Evolutionary conservation across 1,140 invertebrate genomes (phyloP).

Genomic region (Elysia chlorotica): DNA sequence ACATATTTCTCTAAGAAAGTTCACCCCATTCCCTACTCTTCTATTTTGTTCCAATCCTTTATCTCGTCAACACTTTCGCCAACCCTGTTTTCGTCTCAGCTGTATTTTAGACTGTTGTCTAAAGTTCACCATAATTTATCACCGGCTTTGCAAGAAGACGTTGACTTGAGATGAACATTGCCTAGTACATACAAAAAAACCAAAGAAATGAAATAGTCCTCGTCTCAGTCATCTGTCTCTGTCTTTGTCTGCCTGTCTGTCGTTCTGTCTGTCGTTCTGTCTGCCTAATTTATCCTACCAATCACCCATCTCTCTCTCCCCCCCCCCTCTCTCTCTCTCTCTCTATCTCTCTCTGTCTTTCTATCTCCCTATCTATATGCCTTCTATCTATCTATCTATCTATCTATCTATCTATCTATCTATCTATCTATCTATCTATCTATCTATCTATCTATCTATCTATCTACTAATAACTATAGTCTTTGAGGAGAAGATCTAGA

Average conservation of each 20-base stretch:
- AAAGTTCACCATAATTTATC: too few species aligned
- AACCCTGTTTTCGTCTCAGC: too few species aligned
- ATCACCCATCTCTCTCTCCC: background rate
- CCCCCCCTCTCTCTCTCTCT: background rate
- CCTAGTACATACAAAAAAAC: too few species aligned
- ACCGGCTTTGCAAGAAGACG: too few species aligned
- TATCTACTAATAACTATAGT: background rate
- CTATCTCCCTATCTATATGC: background rate
- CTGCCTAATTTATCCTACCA: too few species aligned
- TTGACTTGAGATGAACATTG: too few species aligned
- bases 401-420: background rate
- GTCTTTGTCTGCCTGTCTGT: too few species aligned
- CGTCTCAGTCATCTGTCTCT: too few species aligned
- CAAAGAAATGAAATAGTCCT: too few species aligned
- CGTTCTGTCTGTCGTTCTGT: too few species aligned
- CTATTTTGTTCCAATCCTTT: constrained; percentile 1
- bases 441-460: background rate
- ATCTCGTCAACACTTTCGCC: background rate
- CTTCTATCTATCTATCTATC: background rate
- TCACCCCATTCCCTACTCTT: background rate
- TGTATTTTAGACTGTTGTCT: too few species aligned
- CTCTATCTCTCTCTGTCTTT: background rate
- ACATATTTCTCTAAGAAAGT: too few species aligned
- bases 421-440: background rate
- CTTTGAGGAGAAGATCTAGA: background rate